Evolutionary conservation across 2,888 invertebrate species (phyloP).

Genomic region (Stictocephala bisonia): DNA sequence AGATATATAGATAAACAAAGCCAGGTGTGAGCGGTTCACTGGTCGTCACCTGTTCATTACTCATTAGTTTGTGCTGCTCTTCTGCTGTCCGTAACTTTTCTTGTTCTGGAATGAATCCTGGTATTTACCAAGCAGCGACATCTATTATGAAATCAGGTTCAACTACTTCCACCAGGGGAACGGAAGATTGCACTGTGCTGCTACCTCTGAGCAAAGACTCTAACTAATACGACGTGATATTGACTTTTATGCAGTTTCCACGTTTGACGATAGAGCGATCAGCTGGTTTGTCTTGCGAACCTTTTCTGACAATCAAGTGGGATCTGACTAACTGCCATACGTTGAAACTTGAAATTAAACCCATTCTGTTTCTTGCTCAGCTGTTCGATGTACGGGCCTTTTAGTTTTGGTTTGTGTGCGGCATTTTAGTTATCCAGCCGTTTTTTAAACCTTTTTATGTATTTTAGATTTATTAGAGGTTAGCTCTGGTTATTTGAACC

Average conservation of each 20-base stretch:
- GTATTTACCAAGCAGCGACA: conserved; percentile 48
- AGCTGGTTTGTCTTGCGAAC: conserved; percentile 15
- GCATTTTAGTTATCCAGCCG: conserved; percentile 1
- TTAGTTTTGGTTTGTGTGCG: background rate
- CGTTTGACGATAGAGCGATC: conserved; percentile 42
- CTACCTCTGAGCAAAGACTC: conserved; percentile 3
- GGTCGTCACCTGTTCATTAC: conserved; percentile 49
- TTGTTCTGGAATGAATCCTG: conserved; percentile 48
- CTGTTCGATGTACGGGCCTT: conserved; percentile 27
- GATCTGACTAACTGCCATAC: background rate
- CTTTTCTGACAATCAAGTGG: conserved; percentile 17
- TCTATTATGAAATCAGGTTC: conserved; percentile 42
- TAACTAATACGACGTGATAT: conserved; percentile 25
- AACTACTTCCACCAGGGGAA: conserved; percentile 20
- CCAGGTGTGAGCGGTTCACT: conserved; percentile 48
- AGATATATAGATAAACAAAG: conserved; percentile 47
- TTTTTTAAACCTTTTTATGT: too few species aligned
- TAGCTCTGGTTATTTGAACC: too few species aligned
- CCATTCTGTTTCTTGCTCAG: conserved; percentile 32
- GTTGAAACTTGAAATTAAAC: too few species aligned
- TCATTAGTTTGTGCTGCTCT: conserved; percentile 51
- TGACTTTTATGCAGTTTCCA: conserved; percentile 15
- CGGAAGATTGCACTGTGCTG: conserved; percentile 25
- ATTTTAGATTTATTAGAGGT: too few species aligned
- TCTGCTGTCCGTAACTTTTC: conserved; percentile 51